phyloP scores from a whole-genome alignment of 2,888 invertebrate genomes.

The Sialis lutaria region DNA sequence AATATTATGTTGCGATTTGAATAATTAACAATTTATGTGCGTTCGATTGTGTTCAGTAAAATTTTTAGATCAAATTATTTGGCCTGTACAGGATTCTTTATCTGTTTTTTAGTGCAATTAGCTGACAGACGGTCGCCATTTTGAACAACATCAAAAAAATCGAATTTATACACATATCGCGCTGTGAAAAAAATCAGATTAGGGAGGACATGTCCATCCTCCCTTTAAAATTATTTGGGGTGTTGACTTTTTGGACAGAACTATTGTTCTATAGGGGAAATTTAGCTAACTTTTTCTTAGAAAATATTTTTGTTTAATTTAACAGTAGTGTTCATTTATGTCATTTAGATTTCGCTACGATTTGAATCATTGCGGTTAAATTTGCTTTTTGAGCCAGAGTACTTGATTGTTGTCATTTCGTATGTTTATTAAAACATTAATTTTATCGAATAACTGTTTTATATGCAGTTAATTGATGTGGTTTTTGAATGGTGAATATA shows the following conservation, averaged over 20 bases:
- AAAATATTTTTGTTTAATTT: neutral
- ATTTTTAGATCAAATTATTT: too few species aligned
- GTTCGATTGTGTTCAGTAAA: too few species aligned
- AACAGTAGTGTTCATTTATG: neutral
- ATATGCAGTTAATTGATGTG: too few species aligned
- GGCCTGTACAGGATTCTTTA: neutral
- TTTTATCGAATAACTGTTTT: too few species aligned
- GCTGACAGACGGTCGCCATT: slow-evolving; percentile 14
- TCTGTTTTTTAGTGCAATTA: slow-evolving; percentile 3
- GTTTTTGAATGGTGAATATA: too few species aligned
- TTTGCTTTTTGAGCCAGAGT: neutral
- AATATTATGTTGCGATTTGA: too few species aligned
- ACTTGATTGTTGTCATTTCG: too few species aligned
- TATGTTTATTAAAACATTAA: too few species aligned
- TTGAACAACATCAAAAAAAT: slow-evolving; percentile 11
- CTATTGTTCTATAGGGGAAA: neutral
- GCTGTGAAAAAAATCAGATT: slow-evolving; percentile 18
- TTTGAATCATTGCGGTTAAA: neutral
- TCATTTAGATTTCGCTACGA: too few species aligned
- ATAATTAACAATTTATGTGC: too few species aligned
- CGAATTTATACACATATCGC: slow-evolving; percentile 26
- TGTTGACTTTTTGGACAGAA: neutral
- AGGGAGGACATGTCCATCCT: neutral
- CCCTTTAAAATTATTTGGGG: slow-evolving; percentile 4
- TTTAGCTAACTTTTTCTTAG: neutral